These are phyloP conservation scores for Cephalopterus ornatus DNA, from an alignment of 2,113 vertebrate genomes.

Conservation along the genomic window DNA sequence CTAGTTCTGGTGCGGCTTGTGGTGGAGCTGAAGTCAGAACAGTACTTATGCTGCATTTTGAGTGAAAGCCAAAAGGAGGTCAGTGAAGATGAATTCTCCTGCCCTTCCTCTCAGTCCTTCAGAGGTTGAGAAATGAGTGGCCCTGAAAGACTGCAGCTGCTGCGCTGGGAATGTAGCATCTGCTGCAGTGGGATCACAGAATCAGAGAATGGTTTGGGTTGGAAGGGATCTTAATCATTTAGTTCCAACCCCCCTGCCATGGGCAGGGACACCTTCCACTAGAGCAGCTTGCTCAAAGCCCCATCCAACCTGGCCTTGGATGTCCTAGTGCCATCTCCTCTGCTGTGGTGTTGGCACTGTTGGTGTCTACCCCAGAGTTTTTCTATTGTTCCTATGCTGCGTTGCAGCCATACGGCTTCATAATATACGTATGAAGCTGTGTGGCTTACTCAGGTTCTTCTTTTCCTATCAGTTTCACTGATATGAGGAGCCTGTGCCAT, in stretches of 20 bases:
- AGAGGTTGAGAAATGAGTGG: not conserved
- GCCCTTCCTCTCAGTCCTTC: not conserved
- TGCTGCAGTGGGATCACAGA: not conserved
- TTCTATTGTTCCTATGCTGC: not conserved
- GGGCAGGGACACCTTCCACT: not conserved
- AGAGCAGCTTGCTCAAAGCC: not conserved
- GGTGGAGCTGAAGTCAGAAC: conserved; percentile 81
- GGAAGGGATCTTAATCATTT: not conserved
- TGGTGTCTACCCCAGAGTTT: not conserved
- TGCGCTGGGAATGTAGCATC: not conserved
- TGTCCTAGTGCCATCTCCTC: not conserved
- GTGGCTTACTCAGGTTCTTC: not conserved
- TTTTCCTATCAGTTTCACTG: not conserved
- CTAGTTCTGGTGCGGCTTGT: conserved; percentile 87
- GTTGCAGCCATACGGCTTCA: not conserved
- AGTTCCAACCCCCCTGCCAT: not conserved
- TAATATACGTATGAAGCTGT: not conserved
- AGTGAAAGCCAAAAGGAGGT: conserved; percentile 86
- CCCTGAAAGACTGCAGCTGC: not conserved
- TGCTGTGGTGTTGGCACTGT: not conserved
- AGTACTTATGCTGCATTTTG: conserved; percentile 77
- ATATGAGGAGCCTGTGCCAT: not conserved
- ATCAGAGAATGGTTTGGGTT: not conserved
- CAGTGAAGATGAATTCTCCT: conserved; percentile 43
- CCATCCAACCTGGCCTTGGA: not conserved